phyloP scores from a whole-genome alignment of 2,113 vertebrate genomes.

The Dryoscopus gambensis region DNA sequence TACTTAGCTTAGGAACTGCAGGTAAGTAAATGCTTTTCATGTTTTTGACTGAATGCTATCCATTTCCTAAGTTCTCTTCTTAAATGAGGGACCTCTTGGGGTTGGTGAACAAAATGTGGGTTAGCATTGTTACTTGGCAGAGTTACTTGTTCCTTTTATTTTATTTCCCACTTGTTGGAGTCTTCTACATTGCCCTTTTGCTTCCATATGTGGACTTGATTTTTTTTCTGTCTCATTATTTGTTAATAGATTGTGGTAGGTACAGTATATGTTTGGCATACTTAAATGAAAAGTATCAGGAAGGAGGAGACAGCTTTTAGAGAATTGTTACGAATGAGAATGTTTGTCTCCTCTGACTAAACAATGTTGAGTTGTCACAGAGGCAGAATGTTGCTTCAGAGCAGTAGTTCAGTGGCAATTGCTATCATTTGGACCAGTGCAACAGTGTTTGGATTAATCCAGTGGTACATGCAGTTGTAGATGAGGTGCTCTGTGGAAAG shows the following conservation, averaged over 20 bases:
- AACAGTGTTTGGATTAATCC: not conserved
- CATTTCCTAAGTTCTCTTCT: not conserved
- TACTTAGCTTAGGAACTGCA: constrained; percentile 79
- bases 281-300: not conserved
- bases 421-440: not conserved
- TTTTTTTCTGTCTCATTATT: not conserved
- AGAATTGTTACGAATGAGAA: not conserved
- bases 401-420: not conserved
- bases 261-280: not conserved
- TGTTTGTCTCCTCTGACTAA: not conserved
- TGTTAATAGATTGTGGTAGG: not conserved
- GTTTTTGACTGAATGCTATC: not conserved
- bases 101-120: not conserved
- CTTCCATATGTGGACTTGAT: not conserved
- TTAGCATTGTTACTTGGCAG: not conserved
- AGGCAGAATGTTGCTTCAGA: not conserved
- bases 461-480: not conserved
- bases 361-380: not conserved
- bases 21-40: constrained; percentile 56
- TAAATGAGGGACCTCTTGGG: not conserved
- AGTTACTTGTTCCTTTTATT: not conserved
- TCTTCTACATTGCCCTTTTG: not conserved
- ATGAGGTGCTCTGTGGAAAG: not conserved
- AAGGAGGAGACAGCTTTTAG: not conserved
- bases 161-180: not conserved